Conservation (phyloP, 1,140 invertebrate species). For the Lasioglossum albipes region DNA sequence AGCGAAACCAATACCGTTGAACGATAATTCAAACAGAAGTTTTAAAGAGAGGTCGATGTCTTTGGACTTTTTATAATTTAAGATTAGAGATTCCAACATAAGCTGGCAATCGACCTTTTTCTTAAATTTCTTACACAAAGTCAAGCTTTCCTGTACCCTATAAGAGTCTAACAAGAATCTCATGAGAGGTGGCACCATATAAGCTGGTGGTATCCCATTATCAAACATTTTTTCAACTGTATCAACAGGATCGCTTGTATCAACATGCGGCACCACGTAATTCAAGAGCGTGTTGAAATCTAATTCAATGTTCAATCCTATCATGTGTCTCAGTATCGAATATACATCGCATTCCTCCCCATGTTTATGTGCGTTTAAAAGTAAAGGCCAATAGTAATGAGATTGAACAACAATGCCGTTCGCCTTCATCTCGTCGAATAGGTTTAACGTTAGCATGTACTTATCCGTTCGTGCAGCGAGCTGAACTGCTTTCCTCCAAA, state of each 20-base stretch:
- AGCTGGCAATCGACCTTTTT: slow-evolving; percentile 74
- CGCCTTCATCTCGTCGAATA: slow-evolving; percentile 78
- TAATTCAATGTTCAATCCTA: slow-evolving; percentile 76
- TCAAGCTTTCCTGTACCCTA: slow-evolving; percentile 75
- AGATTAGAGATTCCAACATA: slow-evolving; percentile 66
- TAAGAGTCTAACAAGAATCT: slow-evolving; percentile 76
- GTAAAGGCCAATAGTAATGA: slow-evolving; percentile 83
- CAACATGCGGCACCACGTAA: slow-evolving; percentile 80
- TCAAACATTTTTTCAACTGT: slow-evolving; percentile 79
- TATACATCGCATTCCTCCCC: slow-evolving; percentile 78
- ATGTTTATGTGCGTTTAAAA: slow-evolving; percentile 49
- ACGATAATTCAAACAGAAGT: slow-evolving; percentile 63
- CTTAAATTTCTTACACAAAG: slow-evolving; percentile 77
- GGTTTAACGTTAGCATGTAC: slow-evolving; percentile 73
- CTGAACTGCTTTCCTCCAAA: slow-evolving; percentile 74
- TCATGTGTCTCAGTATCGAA: slow-evolving; percentile 79
- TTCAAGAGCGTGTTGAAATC: slow-evolving; percentile 80
- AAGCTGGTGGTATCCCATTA: slow-evolving; percentile 70
- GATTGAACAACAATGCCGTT: slow-evolving; percentile 76
- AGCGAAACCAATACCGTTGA: slow-evolving; percentile 9
- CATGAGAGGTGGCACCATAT: slow-evolving; percentile 79
- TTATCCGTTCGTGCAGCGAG: slow-evolving; percentile 74
- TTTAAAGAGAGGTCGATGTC: slow-evolving; percentile 54
- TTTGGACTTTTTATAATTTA: slow-evolving; percentile 54
- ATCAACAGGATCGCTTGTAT: slow-evolving; percentile 76